A percentile compares a stretch with the other conserved stretches of the same genome.
These are phyloP conservation scores for Phocoena sinus DNA, from an alignment of 2,113 vertebrate species.

Conservation along the genomic window DNA sequence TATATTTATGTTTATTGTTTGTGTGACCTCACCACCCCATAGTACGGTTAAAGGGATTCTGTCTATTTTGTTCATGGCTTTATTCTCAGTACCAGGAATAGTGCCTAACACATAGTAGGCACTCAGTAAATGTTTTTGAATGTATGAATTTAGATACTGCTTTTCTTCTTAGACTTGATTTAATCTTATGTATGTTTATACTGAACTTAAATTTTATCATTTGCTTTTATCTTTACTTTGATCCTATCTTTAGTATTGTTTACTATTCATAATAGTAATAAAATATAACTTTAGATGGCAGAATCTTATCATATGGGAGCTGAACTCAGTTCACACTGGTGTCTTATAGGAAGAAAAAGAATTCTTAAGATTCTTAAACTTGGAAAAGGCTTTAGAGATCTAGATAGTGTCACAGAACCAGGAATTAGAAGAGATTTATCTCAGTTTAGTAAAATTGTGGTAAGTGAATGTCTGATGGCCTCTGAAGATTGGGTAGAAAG, in stretches of 20 bases:
- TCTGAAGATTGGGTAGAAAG: neutral
- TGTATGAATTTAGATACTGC: neutral
- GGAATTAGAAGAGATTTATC: neutral
- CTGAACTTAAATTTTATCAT: neutral
- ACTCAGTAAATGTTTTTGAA: neutral
- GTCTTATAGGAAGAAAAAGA: neutral
- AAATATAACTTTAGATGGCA: no score
- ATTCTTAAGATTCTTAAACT: conserved; percentile 5
- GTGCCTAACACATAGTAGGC: neutral
- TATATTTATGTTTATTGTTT: neutral
- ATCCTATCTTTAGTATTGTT: neutral
- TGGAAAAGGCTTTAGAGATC: neutral
- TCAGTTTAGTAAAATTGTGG: neutral
- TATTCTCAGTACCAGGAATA: neutral
- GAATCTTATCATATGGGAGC: neutral
- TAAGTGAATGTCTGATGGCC: neutral
- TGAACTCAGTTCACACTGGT: neutral
- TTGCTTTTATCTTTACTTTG: neutral
- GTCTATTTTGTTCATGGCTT: neutral
- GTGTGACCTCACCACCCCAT: neutral
- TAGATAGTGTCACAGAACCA: neutral
- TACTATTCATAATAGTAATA: neutral
- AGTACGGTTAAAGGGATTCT: neutral
- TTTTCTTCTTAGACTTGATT: neutral
- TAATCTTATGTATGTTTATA: neutral